phyloP scores from a whole-genome alignment of 2,888 invertebrate genomes.

The Lasioglossum calceatum region DNA sequence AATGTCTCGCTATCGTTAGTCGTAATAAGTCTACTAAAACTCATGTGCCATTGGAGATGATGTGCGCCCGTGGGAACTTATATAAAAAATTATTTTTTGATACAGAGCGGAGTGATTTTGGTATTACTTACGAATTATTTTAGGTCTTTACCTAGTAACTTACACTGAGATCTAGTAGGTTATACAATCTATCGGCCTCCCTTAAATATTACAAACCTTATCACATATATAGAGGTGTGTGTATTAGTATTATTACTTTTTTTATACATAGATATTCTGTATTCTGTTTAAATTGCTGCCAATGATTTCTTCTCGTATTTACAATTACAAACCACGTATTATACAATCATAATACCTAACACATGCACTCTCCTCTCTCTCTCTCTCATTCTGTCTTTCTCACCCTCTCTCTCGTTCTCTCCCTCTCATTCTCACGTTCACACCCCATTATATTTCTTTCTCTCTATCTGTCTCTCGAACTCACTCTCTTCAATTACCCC shows the following conservation, averaged over 20 bases:
- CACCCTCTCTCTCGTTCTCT: constrained; percentile 7
- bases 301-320: constrained; percentile 79
- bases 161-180: constrained; percentile 83
- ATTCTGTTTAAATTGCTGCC: constrained; percentile 77
- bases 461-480: constrained; percentile 43
- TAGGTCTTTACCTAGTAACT: constrained; percentile 77
- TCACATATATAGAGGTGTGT: constrained; percentile 79
- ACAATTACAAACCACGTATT: constrained; percentile 82
- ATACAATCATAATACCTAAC: constrained; percentile 80
- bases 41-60: constrained; percentile 82
- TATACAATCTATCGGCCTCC: constrained; percentile 80
- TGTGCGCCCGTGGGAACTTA: constrained; percentile 83
- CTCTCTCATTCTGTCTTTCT: constrained; percentile 30
- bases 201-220: constrained; percentile 82
- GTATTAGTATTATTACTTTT: constrained; percentile 72
- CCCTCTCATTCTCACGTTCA: constrained; percentile 33
- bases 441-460: constrained; percentile 23
- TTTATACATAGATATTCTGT: constrained; percentile 77
- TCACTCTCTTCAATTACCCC: constrained; percentile 44
- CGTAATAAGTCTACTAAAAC: constrained; percentile 77
- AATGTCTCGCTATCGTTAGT: constrained; percentile 71
- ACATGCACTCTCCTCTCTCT: constrained; percentile 62
- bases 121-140: constrained; percentile 81
- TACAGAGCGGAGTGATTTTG: constrained; percentile 82
- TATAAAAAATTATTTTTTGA: constrained; percentile 83